Evolutionary conservation across 2,888 invertebrate genomes (phyloP).

Genomic region (Bellardia bayeri): DNA sequence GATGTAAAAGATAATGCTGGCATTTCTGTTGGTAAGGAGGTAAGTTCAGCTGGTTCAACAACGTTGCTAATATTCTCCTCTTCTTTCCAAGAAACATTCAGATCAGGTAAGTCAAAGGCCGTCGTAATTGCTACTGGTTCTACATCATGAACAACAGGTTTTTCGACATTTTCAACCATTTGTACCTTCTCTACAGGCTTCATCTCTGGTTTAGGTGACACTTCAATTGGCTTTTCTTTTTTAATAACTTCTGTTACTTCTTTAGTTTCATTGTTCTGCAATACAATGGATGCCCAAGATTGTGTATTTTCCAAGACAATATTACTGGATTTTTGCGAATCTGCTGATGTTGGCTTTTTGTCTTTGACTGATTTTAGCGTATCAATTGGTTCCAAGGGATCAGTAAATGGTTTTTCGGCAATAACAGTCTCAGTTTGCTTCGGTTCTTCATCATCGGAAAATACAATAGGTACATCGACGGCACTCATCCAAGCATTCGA

Average conservation of each 20-base stretch:
- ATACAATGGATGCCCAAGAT: conserved; percentile 2
- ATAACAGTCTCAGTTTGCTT: not conserved
- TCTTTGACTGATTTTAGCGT: not conserved
- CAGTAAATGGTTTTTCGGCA: conserved; percentile 12
- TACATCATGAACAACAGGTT: not conserved
- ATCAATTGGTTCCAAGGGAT: conserved; percentile 5
- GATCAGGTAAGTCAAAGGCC: conserved; percentile 63
- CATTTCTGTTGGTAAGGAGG: not conserved
- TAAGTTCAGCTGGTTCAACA: conserved; percentile 11
- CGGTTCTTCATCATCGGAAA: conserved; percentile 82
- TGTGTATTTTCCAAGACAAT: not conserved
- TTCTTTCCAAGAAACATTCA: conserved; percentile 67
- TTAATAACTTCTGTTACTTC: not conserved
- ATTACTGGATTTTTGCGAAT: not conserved
- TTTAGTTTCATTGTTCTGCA: conserved; percentile 12
- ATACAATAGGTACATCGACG: conserved; percentile 81
- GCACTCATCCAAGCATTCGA: conserved; percentile 79
- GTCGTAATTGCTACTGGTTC: conserved; percentile 37
- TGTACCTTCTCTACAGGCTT: not conserved
- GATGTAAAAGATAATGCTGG: not conserved
- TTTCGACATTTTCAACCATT: not conserved
- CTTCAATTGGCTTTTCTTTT: not conserved
- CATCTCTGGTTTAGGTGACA: not conserved
- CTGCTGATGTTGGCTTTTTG: too few species aligned
- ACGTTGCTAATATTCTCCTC: not conserved